These are phyloP conservation scores for Microtus obscurus DNA, from an alignment of 2,797 vertebrate species.

Conservation along the genomic window DNA sequence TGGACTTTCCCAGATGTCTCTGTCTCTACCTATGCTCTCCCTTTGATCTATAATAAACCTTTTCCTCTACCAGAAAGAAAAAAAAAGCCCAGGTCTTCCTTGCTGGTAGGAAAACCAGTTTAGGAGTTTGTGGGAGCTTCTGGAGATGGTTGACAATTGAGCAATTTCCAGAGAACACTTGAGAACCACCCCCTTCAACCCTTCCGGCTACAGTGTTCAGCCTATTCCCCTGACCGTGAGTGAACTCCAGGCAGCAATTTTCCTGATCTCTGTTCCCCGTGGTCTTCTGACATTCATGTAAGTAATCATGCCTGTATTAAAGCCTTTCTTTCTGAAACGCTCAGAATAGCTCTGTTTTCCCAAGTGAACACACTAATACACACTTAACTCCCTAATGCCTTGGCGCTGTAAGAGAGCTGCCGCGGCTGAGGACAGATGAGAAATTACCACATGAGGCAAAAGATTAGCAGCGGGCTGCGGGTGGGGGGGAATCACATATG, in stretches of 20 bases:
- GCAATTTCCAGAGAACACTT: background rate
- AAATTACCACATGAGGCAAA: background rate
- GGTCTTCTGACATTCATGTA: background rate
- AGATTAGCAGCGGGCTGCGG: background rate
- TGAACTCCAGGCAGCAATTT: slow-evolving; percentile 11
- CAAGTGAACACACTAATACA: background rate
- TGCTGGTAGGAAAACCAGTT: background rate
- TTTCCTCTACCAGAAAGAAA: background rate
- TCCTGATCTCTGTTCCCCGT: background rate
- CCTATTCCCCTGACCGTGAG: slow-evolving; percentile 12
- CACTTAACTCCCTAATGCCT: background rate
- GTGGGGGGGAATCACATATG: background rate
- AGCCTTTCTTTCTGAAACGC: slow-evolving; percentile 33
- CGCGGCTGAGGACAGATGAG: background rate
- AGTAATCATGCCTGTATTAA: background rate
- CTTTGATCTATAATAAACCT: background rate
- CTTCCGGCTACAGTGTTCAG: background rate
- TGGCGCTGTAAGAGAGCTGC: background rate
- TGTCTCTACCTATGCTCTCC: background rate
- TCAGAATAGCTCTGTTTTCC: slow-evolving; percentile 33
- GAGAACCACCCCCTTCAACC: background rate
- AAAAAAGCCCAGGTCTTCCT: background rate
- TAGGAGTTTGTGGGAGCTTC: background rate
- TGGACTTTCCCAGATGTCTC: background rate
- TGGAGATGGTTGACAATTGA: background rate